phyloP scores from a whole-genome alignment of 2,888 invertebrate genomes.

The Germaria angustata region DNA sequence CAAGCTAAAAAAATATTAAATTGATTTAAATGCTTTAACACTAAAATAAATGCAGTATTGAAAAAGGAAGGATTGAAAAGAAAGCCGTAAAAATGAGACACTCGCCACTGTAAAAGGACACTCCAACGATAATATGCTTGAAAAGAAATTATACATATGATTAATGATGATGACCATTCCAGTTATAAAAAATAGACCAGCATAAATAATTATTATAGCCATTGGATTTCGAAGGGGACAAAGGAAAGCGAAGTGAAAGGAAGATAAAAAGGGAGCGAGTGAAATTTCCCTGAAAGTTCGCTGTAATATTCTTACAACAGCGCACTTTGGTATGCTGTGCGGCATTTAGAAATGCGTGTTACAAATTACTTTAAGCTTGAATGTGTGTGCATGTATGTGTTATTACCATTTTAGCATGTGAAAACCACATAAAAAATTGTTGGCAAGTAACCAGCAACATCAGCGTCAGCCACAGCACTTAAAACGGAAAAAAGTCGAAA shows the following conservation, averaged over 20 bases:
- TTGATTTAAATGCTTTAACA: slow-evolving; percentile 45
- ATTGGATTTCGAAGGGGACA: not conserved
- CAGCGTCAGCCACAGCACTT: not conserved
- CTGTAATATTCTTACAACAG: slow-evolving; percentile 7
- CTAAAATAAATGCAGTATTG: not conserved
- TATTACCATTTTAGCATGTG: slow-evolving; percentile 20
- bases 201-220: not conserved
- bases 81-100: not conserved
- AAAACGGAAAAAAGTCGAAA: not conserved
- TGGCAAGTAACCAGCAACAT: slow-evolving; percentile 39
- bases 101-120: not conserved
- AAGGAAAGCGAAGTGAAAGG: not conserved
- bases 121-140: not conserved
- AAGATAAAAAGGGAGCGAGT: not conserved
- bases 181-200: slow-evolving; percentile 13
- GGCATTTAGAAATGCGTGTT: slow-evolving; percentile 30
- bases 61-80: not conserved
- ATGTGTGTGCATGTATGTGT: slow-evolving; percentile 2
- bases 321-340: not conserved
- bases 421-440: slow-evolving; percentile 52
- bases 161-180: slow-evolving; percentile 46
- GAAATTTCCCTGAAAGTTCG: not conserved
- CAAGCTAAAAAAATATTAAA: slow-evolving; percentile 10
- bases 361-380: not conserved
- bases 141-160: slow-evolving; percentile 44